Evolutionary conservation across 2,888 invertebrate species (phyloP), one percentile per base, ranked within the genome.

Genomic region (Acleris emargana): DNA sequence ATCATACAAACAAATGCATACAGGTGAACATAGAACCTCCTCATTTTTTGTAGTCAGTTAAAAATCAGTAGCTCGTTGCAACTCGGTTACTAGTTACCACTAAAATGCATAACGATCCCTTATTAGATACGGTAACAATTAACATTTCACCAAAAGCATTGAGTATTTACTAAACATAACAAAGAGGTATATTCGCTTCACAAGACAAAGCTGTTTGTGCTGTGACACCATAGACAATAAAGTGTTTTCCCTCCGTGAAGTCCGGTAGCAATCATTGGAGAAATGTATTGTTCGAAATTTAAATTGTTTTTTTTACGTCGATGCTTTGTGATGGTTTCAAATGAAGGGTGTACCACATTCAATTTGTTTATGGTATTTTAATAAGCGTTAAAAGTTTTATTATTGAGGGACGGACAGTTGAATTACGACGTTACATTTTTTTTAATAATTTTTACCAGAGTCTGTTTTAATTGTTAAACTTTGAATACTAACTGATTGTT

Each of bases 281-380:
- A 50, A 9, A 11, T 20, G 43, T 47, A 45, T 66, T 66, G 66
- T 66, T 45, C 49, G 57, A 32, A 20, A 11, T 57, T 62, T 58
- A 20, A 58, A 50, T 55, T 28, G 42, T 38, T 59, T 57, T 51
- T 50, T 55, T 50, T 20, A 22, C 6, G 43, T n/a, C 45, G 38
- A 54, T 49, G 7, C 32, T 28, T 42, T 57, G 45, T 54, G 47
- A 54, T 59, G 28, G 38, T 18, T 66, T 45, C 25, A 66, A 66
- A 66, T 61, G 55, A 43, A 55, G 55, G 58, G 60, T 61, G 51
- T 61, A 66, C 66, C 66, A 52, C 66, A 55, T 60, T 55, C 60
- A 51, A 49, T 22, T 28, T 60, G 55, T 60, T 66, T 57, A 66
- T 57, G 66, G 66, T 38, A 38, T 59, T 53, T 58, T 25, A 63